phyloP scores from a whole-genome alignment of 2,113 vertebrate species.

The Picathartes gymnocephalus region DNA sequence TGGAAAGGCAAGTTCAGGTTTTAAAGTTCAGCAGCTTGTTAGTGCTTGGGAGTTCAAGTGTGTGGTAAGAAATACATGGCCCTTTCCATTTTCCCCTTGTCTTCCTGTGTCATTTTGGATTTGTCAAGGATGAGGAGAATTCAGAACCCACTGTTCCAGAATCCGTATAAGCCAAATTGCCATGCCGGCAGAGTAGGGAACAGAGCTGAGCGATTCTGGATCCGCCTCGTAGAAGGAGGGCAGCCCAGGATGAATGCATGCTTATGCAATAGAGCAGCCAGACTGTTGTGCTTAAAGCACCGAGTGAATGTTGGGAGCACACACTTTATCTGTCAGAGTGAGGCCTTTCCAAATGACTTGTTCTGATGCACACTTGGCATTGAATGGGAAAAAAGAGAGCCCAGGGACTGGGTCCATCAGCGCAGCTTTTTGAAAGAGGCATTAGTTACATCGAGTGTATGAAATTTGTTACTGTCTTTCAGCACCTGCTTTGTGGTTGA shows the following conservation, averaged over 20 bases:
- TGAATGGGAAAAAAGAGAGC: not conserved
- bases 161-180: not conserved
- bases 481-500: not conserved
- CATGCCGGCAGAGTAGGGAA: not conserved
- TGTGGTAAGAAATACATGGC: not conserved
- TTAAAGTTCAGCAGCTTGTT: not conserved
- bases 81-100: not conserved
- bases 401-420: not conserved
- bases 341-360: not conserved
- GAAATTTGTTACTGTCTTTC: not conserved
- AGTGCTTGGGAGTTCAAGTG: not conserved
- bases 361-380: not conserved
- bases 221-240: not conserved
- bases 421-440: rapidly evolving
- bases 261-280: not conserved
- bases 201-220: not conserved
- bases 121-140: not conserved
- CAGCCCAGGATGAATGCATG: rapidly evolving
- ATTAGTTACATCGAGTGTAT: not conserved
- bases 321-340: not conserved
- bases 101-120: not conserved
- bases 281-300: not conserved
- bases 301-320: not conserved
- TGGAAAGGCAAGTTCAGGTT: not conserved
- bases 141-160: not conserved